A percentile compares a stretch with the other conserved stretches of the same genome.
Conservation (phyloP, 2,888 invertebrate species). For the Conomelus anceps region DNA sequence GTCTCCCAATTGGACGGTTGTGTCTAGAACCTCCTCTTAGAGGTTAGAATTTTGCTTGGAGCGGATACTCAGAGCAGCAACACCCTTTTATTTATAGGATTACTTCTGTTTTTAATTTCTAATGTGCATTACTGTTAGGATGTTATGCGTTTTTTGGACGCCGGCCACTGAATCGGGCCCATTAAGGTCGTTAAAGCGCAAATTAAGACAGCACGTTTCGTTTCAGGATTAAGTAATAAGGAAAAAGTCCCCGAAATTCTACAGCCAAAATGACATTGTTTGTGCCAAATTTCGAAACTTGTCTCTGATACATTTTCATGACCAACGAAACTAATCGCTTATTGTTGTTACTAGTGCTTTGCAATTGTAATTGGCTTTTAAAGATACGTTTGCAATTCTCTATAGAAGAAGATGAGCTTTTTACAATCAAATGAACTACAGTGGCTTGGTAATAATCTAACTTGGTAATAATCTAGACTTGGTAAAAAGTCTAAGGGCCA, state of each 20-base stretch:
- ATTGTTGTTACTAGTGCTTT: neutral
- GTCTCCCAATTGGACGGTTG: neutral
- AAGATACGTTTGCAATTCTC: neutral
- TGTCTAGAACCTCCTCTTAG: neutral
- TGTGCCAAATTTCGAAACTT: conserved; percentile 8
- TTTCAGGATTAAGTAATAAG: neutral
- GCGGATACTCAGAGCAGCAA: neutral
- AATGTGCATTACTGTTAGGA: neutral
- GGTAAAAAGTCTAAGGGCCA: neutral
- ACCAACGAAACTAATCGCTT: neutral
- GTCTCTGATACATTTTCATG: neutral
- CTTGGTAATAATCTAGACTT: too few species aligned
- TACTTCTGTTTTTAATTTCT: neutral
- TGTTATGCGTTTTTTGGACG: neutral
- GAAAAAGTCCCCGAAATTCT: neutral
- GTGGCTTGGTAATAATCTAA: neutral
- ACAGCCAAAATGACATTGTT: conserved; percentile 6
- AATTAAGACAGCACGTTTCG: neutral
- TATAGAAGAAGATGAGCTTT: neutral
- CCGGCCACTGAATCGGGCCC: neutral
- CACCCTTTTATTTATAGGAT: neutral
- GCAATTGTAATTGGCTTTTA: neutral
- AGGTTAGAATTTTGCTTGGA: neutral
- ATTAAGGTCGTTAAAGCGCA: neutral
- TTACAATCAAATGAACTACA: neutral